Conservation (phyloP, 2,888 invertebrate genomes). For the Coenonympha arcania region DNA sequence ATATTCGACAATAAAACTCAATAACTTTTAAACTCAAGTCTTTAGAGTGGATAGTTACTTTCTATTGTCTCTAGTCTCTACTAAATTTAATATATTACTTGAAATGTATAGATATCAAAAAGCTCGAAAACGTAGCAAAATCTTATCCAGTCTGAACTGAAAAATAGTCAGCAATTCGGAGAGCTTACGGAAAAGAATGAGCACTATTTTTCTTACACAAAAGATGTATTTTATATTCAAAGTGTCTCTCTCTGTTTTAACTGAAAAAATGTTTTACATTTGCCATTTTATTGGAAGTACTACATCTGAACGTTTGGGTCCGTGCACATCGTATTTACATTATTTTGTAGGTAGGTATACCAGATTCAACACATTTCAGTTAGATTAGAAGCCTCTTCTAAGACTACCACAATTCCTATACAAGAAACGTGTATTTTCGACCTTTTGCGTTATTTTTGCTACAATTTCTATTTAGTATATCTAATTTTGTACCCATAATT, state of each 20-base stretch:
- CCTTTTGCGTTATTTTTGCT: too few species aligned
- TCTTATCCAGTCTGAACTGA: slow-evolving; percentile 12
- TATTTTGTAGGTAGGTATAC: background rate
- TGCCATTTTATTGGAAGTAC: slow-evolving; percentile 2
- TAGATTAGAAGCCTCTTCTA: too few species aligned
- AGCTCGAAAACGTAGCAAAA: slow-evolving; percentile 3
- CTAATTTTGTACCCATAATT: too few species aligned
- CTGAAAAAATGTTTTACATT: slow-evolving; percentile 6
- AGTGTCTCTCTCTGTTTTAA: slow-evolving; percentile 7
- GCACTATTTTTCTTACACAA: slow-evolving; percentile 16
- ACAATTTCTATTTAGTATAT: too few species aligned
- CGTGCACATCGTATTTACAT: background rate
- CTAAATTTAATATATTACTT: too few species aligned
- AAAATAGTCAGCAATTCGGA: slow-evolving; percentile 20
- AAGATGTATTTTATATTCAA: slow-evolving; percentile 15
- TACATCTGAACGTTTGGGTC: background rate
- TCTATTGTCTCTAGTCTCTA: too few species aligned
- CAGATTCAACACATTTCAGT: too few species aligned
- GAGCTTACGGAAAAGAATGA: slow-evolving; percentile 22
- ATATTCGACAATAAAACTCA: too few species aligned
- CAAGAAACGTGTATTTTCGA: too few species aligned
- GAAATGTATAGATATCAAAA: background rate
- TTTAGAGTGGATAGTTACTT: too few species aligned
- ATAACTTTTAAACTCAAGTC: too few species aligned
- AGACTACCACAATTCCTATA: too few species aligned